A percentile compares a stretch with the other conserved stretches of the same genome.
Conservation (phyloP, 2,888 invertebrate genomes). For the Ptilodon capucinus region DNA sequence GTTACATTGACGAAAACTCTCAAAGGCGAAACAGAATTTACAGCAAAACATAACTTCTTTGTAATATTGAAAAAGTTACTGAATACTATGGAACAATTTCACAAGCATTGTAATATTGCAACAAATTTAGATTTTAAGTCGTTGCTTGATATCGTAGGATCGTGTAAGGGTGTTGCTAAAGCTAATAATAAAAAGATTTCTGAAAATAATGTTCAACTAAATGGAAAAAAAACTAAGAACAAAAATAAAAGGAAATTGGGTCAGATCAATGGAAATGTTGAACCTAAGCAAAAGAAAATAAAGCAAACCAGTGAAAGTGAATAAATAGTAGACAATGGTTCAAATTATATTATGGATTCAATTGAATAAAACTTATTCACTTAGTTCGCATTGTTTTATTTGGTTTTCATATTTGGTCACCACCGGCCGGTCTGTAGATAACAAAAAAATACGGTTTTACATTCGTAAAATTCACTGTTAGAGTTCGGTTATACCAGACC, state of each 20-base stretch:
- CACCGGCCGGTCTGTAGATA: background rate
- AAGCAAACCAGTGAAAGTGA: constrained; percentile 46
- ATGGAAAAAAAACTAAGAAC: constrained; percentile 44
- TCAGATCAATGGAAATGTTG: constrained; percentile 52
- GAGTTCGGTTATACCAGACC: too few species aligned
- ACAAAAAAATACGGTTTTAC: too few species aligned
- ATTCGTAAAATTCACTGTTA: too few species aligned
- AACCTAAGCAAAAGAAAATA: constrained; percentile 49
- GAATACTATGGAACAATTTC: constrained; percentile 72
- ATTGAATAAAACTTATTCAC: background rate
- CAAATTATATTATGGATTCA: background rate
- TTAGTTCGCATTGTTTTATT: background rate
- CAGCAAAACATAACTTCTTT: constrained; percentile 83
- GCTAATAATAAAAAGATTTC: constrained; percentile 33
- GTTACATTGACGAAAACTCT: constrained; percentile 63
- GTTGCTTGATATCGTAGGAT: constrained; percentile 47
- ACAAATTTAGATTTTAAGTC: constrained; percentile 56
- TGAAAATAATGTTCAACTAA: constrained; percentile 34
- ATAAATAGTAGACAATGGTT: background rate
- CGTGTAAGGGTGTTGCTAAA: constrained; percentile 54
- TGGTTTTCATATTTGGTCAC: background rate
- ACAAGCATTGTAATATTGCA: constrained; percentile 61
- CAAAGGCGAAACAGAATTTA: constrained; percentile 54
- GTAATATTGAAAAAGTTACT: constrained; percentile 79
- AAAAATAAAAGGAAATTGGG: constrained; percentile 63